Evolutionary conservation across 2,888 invertebrate species (phyloP).

Genomic region (Petrophora chlorosata): DNA sequence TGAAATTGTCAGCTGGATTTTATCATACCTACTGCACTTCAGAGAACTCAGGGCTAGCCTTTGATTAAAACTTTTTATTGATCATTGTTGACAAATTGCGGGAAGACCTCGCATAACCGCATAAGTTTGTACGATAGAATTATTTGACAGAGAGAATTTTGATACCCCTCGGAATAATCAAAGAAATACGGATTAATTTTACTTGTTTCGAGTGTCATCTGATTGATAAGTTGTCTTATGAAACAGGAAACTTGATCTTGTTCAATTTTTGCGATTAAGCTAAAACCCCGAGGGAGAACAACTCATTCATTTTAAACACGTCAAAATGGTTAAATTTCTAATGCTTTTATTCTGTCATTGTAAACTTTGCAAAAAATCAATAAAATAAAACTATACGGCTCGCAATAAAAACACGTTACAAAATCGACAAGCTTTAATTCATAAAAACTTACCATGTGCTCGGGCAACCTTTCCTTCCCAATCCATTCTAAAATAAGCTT

Average conservation of each 20-base stretch:
- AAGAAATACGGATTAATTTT: background rate
- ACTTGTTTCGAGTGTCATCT: background rate
- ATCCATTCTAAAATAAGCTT: conserved; percentile 19
- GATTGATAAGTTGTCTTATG: background rate
- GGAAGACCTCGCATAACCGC: background rate
- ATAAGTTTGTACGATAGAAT: no score
- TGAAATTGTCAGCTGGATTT: conserved; percentile 61
- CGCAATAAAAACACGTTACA: conserved; percentile 22
- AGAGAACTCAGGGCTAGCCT: conserved; percentile 16
- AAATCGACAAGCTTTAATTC: conserved; percentile 34
- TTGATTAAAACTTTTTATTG: conserved; percentile 11
- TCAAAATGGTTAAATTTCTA: no score
- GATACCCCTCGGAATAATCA: background rate
- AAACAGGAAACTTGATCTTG: conserved; percentile 8
- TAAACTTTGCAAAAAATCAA: background rate
- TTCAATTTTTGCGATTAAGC: conserved; percentile 2
- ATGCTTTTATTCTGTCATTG: no score
- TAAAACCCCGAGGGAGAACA: background rate
- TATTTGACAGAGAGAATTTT: no score
- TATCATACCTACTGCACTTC: conserved; percentile 30
- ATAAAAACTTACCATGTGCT: conserved; percentile 33
- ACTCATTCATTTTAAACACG: no score
- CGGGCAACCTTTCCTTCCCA: background rate
- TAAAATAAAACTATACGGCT: conserved; percentile 15
- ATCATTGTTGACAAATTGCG: conserved; percentile 1